Evolutionary conservation across 1,140 invertebrate species (phyloP).

Genomic region (Xylocopa sonorina): DNA sequence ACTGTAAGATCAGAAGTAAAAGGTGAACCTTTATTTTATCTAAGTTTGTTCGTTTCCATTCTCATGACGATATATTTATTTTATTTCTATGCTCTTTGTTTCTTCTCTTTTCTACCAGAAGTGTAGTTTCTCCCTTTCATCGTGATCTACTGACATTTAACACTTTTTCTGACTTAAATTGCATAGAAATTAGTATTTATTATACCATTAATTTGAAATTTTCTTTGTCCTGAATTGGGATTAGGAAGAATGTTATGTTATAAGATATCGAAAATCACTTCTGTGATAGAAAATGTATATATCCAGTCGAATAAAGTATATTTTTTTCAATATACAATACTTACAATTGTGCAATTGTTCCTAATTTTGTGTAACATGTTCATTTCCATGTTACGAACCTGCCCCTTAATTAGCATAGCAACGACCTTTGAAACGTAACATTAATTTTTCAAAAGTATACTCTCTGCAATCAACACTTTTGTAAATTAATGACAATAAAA

Average conservation of each 20-base stretch:
- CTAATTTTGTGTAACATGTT: constrained; percentile 40
- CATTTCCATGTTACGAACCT: constrained; percentile 32
- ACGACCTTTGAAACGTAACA: constrained; percentile 28
- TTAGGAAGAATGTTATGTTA: background rate
- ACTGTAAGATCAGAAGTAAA: background rate
- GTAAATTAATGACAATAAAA: background rate
- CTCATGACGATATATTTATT: background rate
- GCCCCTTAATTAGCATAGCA: constrained; percentile 51
- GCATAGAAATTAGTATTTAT: background rate
- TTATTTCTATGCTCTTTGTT: background rate
- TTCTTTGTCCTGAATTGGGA: background rate
- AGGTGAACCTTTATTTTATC: background rate
- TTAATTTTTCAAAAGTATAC: constrained; percentile 23
- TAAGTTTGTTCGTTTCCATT: background rate
- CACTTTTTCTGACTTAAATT: background rate
- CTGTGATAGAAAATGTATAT: constrained; percentile 53
- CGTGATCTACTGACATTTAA: background rate
- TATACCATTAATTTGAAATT: background rate
- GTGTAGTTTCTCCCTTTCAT: no score
- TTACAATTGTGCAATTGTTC: no score
- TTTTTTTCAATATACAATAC: constrained; percentile 50
- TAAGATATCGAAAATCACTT: constrained; percentile 22
- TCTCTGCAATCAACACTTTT: constrained; percentile 19
- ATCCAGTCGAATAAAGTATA: constrained; percentile 68
- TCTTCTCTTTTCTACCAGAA: background rate